phyloP scores from a whole-genome alignment of 1,140 invertebrate species.

The Achroia grisella region DNA sequence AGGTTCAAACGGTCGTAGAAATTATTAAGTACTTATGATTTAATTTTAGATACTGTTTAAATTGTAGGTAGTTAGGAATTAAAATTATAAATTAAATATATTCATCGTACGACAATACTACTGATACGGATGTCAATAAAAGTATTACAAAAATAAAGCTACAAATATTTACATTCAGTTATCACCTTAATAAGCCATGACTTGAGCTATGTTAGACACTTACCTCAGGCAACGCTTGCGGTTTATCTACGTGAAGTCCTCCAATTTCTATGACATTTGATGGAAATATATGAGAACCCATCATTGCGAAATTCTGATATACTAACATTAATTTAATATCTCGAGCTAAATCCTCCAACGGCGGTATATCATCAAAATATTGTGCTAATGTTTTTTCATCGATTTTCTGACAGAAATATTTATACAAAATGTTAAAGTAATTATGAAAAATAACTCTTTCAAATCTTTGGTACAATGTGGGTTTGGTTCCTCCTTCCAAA shows the following conservation, averaged over 20 bases:
- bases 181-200: no score
- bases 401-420: conserved; percentile 35
- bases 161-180: no score
- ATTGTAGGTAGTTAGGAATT: no score
- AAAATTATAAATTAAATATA: no score
- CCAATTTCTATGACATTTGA: conserved; percentile 79
- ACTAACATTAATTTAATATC: conserved; percentile 76
- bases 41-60: no score
- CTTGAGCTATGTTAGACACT: conserved; percentile 18
- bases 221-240: conserved; percentile 73
- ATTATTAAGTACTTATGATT: no score
- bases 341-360: conserved; percentile 72
- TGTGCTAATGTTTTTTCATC: conserved; percentile 56
- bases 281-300: conserved; percentile 72
- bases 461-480: conserved; percentile 63
- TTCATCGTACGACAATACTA: no score
- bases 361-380: conserved; percentile 75
- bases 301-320: conserved; percentile 77
- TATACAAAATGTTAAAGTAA: conserved; percentile 37
- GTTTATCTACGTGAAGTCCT: conserved; percentile 76
- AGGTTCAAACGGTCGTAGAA: no score
- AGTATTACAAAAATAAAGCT: no score
- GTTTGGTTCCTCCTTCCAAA: conserved; percentile 70
- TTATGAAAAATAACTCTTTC: conserved; percentile 39
- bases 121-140: no score